Base-by-base conservation (phyloP, 2,888 invertebrate species). In the Cheilosia scutellata region DNA sequence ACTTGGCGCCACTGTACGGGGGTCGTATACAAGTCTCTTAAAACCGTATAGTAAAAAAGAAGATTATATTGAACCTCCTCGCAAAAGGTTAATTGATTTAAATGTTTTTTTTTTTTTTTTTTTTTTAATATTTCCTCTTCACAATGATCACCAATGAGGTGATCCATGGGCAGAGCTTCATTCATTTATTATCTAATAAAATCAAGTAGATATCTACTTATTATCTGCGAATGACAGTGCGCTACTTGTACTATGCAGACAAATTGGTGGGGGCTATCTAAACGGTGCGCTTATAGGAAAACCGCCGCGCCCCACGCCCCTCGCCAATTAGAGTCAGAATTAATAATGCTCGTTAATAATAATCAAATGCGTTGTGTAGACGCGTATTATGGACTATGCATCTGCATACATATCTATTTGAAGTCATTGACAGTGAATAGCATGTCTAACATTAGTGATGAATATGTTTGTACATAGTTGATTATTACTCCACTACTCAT, bases 21-120 rank as follows among this genome's bases (percentile, higher is more conserved):
- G 0, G 20, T 4, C 11, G 44, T 5, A 16, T 16, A 44, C 5
- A 16, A 5, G 5, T 16, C 5, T 4, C 6, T n/a, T 16, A 5
- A 16, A 16, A 44, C 13, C 44, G 5, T 5, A 13, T 1, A 5
- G n/a, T 42, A n/a, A 4, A 42, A 47, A 57, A 70, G 68, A 70
- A 33, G 70, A 70, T 70, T 57, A 57, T 31, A 70, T 70, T 70
- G 70, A 70, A 44, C 57, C 11, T 13, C 5, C 13, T 40, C 57
- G 20, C 25, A 20, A 70, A 70, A 70, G 57, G 70, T 70, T 70
- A 70, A 70, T 70, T 57, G 57, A 57, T 31, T 70, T 44, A 29
- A 53, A 7, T 0, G 16, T 40, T 16, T 55, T 55, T 31, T 55
- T 44, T 66, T 40, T 53, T 25, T 40, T 16, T 55, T 55, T 31